Conservation (phyloP, 1,140 invertebrate genomes). For the Thaumetopoea pityocampa region DNA sequence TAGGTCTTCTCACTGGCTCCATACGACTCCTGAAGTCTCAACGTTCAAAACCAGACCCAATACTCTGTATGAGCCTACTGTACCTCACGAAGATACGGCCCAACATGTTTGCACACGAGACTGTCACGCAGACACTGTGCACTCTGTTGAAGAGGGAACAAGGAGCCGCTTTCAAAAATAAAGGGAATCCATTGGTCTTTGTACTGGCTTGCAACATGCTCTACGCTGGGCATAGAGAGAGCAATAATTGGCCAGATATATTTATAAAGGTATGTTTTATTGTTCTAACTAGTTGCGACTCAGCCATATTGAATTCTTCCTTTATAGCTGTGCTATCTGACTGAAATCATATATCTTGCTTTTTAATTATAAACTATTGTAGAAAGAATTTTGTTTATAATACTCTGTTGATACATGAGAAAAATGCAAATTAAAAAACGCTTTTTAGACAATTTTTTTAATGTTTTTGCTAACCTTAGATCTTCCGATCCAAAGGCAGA, state of each 20-base stretch:
- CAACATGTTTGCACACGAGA: slow-evolving; percentile 86
- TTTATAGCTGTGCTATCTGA: no score
- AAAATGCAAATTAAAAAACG: no score
- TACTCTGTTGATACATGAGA: no score
- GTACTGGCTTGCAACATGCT: slow-evolving; percentile 92
- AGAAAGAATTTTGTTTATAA: no score
- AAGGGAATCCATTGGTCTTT: slow-evolving; percentile 88
- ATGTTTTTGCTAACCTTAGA: no score
- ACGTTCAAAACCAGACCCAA: slow-evolving; percentile 87
- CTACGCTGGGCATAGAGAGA: slow-evolving; percentile 86
- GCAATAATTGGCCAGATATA: slow-evolving; percentile 85
- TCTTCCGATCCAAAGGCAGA: no score
- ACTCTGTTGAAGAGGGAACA: slow-evolving; percentile 89
- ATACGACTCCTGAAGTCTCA: slow-evolving; percentile 81
- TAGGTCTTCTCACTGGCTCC: slow-evolving; percentile 76
- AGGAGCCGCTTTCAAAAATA: slow-evolving; percentile 84
- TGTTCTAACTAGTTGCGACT: neutral
- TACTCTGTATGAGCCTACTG: slow-evolving; percentile 86
- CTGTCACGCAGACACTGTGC: slow-evolving; percentile 86
- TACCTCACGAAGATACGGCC: slow-evolving; percentile 89
- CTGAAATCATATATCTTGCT: no score
- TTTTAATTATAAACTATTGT: no score
- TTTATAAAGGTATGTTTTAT: slow-evolving; percentile 81
- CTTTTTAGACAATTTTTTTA: no score
- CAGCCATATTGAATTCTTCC: no score